A percentile compares a stretch with the other conserved stretches of the same genome.
Conservation (phyloP, 92 coral and sea anemone genomes). For the Parazoanthus darwini region DNA sequence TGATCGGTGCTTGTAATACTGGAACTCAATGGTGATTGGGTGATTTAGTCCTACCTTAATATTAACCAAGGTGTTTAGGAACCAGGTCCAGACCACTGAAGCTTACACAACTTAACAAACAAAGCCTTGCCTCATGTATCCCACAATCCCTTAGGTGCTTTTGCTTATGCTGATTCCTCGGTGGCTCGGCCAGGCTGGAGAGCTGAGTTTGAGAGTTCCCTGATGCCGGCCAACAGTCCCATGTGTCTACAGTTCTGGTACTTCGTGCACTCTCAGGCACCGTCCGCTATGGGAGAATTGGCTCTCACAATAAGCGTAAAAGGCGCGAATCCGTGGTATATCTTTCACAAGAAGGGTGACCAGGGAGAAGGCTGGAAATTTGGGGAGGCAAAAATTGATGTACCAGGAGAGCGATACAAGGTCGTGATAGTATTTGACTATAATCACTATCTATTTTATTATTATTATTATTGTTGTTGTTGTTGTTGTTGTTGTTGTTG, state of each 20-base stretch:
- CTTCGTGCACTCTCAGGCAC: conserved; percentile 20
- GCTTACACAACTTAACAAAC: too few species aligned
- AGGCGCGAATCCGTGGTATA: conserved; percentile 11
- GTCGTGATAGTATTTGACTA: background rate
- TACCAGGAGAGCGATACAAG: conserved; percentile 21
- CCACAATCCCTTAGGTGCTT: conserved; percentile 12
- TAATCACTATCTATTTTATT: too few species aligned
- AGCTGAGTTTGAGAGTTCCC: conserved; percentile 31
- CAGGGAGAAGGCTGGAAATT: conserved; percentile 34
- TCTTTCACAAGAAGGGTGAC: conserved; percentile 2
- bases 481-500: too few species aligned
- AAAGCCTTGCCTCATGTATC: too few species aligned
- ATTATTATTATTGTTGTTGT: too few species aligned
- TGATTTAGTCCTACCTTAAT: too few species aligned
- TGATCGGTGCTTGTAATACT: too few species aligned
- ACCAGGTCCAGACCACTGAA: too few species aligned
- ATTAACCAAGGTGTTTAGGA: too few species aligned
- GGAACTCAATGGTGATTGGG: too few species aligned
- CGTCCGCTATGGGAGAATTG: conserved; percentile 17
- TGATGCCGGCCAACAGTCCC: conserved; percentile 36
- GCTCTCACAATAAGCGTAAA: conserved; percentile 14
- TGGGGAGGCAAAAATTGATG: conserved; percentile 26
- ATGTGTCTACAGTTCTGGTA: conserved; percentile 40
- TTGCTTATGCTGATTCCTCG: conserved; percentile 18
- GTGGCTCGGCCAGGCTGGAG: conserved; percentile 15